Evolutionary conservation across 2,797 vertebrate species (phyloP).

Genomic region (Mus spretus): DNA sequence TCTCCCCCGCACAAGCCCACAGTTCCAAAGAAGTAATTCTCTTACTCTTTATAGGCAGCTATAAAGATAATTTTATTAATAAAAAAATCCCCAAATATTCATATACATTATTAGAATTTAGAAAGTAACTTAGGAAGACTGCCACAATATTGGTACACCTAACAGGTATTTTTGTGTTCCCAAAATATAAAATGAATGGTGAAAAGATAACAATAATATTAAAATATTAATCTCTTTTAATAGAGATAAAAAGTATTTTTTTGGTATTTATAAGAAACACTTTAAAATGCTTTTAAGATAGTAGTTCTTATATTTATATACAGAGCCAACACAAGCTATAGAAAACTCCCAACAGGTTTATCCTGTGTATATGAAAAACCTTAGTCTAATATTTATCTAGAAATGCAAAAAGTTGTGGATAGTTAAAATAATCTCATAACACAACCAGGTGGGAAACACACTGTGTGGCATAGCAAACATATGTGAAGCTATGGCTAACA

Average conservation of each 20-base stretch:
- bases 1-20: not conserved
- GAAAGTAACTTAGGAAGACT: conserved; percentile 14
- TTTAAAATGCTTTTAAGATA: not conserved
- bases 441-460: not conserved
- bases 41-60: not conserved
- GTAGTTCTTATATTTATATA: not conserved
- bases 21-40: not conserved
- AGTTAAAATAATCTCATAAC: not conserved
- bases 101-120: not conserved
- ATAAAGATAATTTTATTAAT: not conserved
- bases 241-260: not conserved
- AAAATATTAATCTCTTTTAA: not conserved
- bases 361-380: not conserved
- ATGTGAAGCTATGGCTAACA: not conserved
- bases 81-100: not conserved
- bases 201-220: not conserved
- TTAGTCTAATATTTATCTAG: conserved; percentile 29
- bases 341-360: not conserved
- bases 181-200: not conserved
- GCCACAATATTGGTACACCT: not conserved
- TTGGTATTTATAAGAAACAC: not conserved
- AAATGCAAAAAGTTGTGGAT: not conserved
- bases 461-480: not conserved
- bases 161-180: not conserved
- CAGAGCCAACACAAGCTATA: not conserved